Evolutionary conservation across 2,797 vertebrate species (phyloP).

Genomic region (Gymnocypris eckloni): DNA sequence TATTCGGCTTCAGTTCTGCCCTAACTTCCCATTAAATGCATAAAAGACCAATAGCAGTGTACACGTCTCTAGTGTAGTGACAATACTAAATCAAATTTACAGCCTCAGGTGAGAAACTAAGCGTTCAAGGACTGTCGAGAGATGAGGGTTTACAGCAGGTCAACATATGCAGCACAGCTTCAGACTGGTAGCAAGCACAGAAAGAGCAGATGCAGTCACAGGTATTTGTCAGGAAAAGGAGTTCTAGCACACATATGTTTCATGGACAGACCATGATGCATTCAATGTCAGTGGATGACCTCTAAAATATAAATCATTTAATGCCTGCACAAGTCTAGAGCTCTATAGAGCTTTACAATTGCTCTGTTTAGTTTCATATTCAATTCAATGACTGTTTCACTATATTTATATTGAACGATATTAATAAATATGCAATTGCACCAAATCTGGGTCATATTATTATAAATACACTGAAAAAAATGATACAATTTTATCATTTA

Average conservation of each 20-base stretch:
- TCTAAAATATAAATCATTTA: neutral
- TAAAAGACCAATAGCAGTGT: constrained; percentile 32
- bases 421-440: neutral
- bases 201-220: neutral
- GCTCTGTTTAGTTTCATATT: neutral
- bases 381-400: neutral
- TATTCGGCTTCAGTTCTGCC: constrained; percentile 21
- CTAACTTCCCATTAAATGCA: constrained; percentile 29
- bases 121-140: constrained; percentile 14
- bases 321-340: neutral
- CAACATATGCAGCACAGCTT: constrained; percentile 22
- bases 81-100: constrained; percentile 47
- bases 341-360: neutral
- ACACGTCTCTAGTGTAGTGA: constrained; percentile 24
- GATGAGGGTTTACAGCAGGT: constrained; percentile 21
- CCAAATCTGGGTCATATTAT: neutral
- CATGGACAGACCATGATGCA: neutral
- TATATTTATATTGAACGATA: neutral
- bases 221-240: neutral
- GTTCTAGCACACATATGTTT: neutral
- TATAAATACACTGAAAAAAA: neutral
- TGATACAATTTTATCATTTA: too few species aligned
- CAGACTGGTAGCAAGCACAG: neutral
- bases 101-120: constrained; percentile 33
- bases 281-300: neutral